Evolutionary conservation across 2,797 vertebrate species (phyloP).

Genomic region (Takifugu ocellatus): DNA sequence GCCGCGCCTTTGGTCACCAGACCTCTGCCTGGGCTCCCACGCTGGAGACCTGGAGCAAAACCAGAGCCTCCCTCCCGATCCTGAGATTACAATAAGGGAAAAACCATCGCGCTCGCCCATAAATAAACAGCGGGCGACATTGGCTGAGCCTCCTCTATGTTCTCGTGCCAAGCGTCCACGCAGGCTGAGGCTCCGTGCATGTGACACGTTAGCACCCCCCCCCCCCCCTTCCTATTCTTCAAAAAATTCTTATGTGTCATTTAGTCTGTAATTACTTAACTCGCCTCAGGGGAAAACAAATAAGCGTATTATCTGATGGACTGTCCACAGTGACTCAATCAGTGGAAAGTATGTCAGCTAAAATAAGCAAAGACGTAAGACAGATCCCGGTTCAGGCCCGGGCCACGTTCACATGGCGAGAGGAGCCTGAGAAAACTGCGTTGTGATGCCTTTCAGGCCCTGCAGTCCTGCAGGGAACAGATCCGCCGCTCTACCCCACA

Average conservation of each 20-base stretch:
- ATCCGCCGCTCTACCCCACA: conserved; percentile 32
- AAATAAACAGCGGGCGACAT: conserved; percentile 15
- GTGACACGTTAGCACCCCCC: conserved; percentile 54
- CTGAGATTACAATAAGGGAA: conserved; percentile 13
- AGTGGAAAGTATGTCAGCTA: conserved; percentile 71
- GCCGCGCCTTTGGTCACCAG: conserved; percentile 40
- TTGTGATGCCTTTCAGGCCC: conserved; percentile 36
- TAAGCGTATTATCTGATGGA: conserved; percentile 76
- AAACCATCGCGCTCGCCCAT: conserved; percentile 14
- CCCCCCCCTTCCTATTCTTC: conserved; percentile 34
- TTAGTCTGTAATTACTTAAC: conserved; percentile 73
- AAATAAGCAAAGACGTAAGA: conserved; percentile 71
- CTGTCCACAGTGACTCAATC: conserved; percentile 69
- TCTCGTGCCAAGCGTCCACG: conserved; percentile 38
- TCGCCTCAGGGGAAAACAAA: conserved; percentile 73
- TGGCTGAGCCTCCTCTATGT: conserved; percentile 17
- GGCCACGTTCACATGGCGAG: conserved; percentile 47
- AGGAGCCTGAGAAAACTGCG: conserved; percentile 42
- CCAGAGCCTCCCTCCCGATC: not conserved
- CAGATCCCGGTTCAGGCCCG: conserved; percentile 62
- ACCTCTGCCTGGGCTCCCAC: conserved; percentile 22
- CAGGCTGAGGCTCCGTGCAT: conserved; percentile 44
- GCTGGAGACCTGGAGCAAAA: conserved; percentile 29
- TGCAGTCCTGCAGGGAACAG: conserved; percentile 38
- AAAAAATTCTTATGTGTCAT: conserved; percentile 64